These are phyloP conservation scores for Nylanderia fulva DNA, from an alignment of 1,140 invertebrate genomes.

Conservation along the genomic window DNA sequence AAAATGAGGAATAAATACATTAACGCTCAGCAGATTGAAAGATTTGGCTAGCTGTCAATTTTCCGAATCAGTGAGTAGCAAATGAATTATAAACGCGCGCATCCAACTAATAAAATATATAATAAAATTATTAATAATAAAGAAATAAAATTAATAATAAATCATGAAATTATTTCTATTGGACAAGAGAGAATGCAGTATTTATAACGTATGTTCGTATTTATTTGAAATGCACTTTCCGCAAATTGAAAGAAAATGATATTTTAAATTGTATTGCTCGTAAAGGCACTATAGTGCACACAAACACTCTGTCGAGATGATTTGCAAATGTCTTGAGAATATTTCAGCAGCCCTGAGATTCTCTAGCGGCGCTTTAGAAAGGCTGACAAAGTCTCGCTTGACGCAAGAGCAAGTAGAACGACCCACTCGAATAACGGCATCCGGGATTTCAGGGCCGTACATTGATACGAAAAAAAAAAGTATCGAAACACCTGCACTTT, in stretches of 20 bases:
- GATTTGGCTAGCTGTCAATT: neutral
- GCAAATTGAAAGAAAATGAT: neutral
- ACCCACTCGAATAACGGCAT: constrained; percentile 48
- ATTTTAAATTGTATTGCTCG: neutral
- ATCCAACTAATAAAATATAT: neutral
- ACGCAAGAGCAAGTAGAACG: constrained; percentile 53
- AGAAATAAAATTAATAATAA: neutral
- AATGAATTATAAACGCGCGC: too few species aligned
- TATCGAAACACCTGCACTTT: constrained; percentile 14
- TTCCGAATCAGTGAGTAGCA: too few species aligned
- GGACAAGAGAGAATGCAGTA: neutral
- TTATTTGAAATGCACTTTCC: neutral
- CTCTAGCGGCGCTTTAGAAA: constrained; percentile 51
- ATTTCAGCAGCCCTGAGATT: constrained; percentile 35
- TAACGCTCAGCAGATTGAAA: neutral
- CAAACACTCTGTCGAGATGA: neutral
- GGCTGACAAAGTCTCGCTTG: constrained; percentile 53
- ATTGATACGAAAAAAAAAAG: constrained; percentile 34
- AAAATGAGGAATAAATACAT: neutral
- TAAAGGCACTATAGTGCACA: neutral
- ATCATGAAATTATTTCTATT: neutral
- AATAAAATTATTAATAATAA: neutral
- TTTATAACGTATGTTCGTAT: neutral
- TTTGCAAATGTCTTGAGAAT: constrained; percentile 30
- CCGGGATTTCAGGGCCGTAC: constrained; percentile 52